phyloP scores from a whole-genome alignment of 2,113 vertebrate species.

The Clinocottus analis region DNA sequence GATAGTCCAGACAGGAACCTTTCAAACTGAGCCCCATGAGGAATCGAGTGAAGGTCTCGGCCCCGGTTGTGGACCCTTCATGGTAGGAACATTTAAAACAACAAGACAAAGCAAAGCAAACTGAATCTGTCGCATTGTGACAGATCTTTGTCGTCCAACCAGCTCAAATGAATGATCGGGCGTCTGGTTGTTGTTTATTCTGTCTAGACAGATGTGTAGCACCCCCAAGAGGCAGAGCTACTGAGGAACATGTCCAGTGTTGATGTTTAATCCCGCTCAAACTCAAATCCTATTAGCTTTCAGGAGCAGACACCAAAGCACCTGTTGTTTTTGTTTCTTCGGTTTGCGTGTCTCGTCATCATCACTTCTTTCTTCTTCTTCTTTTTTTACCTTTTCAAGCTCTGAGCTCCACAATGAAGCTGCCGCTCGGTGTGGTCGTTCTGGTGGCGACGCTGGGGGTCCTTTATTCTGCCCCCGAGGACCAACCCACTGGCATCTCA shows the following conservation, averaged over 20 bases:
- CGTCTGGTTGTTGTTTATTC: neutral
- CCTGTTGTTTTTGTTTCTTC: neutral
- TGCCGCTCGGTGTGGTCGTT: constrained; percentile 73
- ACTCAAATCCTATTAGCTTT: constrained; percentile 39
- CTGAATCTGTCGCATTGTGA: neutral
- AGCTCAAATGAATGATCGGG: neutral
- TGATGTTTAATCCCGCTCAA: constrained; percentile 27
- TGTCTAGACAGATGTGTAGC: constrained; percentile 42
- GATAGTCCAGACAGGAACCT: constrained; percentile 34
- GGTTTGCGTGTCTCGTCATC: neutral
- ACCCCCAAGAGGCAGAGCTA: constrained; percentile 60
- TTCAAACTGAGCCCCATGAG: constrained; percentile 5
- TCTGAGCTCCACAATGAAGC: constrained; percentile 80
- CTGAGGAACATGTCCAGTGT: neutral
- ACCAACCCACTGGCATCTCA: constrained; percentile 52
- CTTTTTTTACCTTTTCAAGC: neutral
- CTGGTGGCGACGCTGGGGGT: constrained; percentile 72
- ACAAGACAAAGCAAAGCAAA: constrained; percentile 3
- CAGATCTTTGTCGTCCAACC: neutral
- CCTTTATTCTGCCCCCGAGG: constrained; percentile 71
- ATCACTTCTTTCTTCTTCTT: no score
- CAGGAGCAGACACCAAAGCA: neutral
- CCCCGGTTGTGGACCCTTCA: neutral
- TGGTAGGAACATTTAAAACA: neutral
- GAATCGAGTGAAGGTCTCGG: constrained; percentile 9